Conservation (phyloP, 1,140 invertebrate species). For the Drosophila truncata region DNA sequence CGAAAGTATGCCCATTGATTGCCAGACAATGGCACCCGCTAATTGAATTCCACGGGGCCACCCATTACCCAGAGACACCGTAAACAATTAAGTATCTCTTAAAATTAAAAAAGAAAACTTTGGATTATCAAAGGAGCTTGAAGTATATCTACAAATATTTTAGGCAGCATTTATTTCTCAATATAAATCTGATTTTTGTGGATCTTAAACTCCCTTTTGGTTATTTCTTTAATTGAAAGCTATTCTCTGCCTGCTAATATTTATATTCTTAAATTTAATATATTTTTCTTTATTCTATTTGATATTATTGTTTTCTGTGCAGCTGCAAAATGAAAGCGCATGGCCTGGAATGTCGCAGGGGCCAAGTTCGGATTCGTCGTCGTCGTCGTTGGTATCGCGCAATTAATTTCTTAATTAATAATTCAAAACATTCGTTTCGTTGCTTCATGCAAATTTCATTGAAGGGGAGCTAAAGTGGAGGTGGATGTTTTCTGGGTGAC, state of each 20-base stretch:
- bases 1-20: conserved; percentile 30
- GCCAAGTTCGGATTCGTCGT: conserved; percentile 41
- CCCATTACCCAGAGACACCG: background rate
- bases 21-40: conserved; percentile 51
- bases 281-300: no score
- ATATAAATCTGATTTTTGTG: background rate
- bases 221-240: background rate
- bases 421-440: conserved; percentile 59
- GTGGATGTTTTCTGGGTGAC: conserved; percentile 22
- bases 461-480: background rate
- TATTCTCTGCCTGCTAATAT: background rate
- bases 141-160: background rate
- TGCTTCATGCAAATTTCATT: conserved; percentile 60
- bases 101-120: background rate
- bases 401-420: conserved; percentile 75
- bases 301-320: background rate
- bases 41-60: conserved; percentile 60
- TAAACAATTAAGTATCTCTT: background rate
- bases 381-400: conserved; percentile 25
- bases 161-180: background rate
- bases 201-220: background rate
- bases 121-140: background rate
- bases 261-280: background rate
- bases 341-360: conserved; percentile 51
- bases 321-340: conserved; percentile 48